These are phyloP conservation scores for Epinephelus awoara DNA, from an alignment of 2,797 vertebrate genomes.

Conservation along the genomic window DNA sequence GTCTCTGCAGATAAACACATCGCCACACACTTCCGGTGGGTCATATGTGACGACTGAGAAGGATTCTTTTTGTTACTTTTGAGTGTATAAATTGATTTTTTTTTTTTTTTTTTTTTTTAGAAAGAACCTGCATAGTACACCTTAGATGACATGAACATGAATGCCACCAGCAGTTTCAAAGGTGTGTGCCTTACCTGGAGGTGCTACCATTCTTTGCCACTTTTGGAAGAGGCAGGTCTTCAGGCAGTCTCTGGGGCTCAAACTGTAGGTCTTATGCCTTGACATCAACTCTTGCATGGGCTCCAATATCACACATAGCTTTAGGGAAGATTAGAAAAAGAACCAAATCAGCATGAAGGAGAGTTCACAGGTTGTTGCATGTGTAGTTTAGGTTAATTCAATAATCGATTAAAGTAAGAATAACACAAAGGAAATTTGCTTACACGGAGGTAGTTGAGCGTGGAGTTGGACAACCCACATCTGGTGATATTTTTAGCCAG, in stretches of 20 bases:
- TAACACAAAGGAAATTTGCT: constrained; percentile 57
- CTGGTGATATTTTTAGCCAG: constrained; percentile 99
- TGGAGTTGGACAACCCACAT: constrained; percentile 98
- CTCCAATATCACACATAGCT: constrained; percentile 99
- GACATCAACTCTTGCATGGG: constrained; percentile 99
- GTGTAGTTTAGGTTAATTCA: not conserved
- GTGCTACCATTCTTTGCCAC: constrained; percentile 99
- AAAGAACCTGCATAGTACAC: too few species aligned
- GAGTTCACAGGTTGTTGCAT: not conserved
- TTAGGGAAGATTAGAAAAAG: constrained; percentile 17
- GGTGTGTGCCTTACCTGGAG: constrained; percentile 88
- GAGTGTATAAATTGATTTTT: too few species aligned
- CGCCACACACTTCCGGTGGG: too few species aligned
- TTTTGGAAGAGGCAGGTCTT: constrained; percentile 99
- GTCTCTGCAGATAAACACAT: too few species aligned
- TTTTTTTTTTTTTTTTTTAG: too few species aligned
- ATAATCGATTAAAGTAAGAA: not conserved
- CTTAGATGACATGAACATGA: not conserved
- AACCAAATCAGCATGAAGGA: not conserved
- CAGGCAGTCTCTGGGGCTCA: constrained; percentile 99
- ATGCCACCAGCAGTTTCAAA: not conserved
- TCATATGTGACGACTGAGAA: too few species aligned
- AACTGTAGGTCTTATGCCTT: constrained; percentile 98
- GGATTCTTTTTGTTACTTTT: too few species aligned
- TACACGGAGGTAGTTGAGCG: constrained; percentile 99